Evolutionary conservation across 2,113 vertebrate genomes (phyloP).

Genomic region (Stegostoma tigrinum): DNA sequence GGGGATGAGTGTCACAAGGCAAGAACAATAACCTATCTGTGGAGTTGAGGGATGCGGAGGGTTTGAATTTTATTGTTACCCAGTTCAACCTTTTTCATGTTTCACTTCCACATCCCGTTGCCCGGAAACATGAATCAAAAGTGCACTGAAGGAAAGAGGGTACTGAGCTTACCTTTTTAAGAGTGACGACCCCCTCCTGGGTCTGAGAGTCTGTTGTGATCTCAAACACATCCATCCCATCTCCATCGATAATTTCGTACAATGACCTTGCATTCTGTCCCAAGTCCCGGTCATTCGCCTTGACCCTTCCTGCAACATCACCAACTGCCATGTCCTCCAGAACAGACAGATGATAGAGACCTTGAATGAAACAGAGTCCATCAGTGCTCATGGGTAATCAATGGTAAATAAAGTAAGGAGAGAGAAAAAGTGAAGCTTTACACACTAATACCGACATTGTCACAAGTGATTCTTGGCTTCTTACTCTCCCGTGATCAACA

Average conservation of each 20-base stretch:
- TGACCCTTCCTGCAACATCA: slow-evolving; percentile 80
- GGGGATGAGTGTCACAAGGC: neutral
- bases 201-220: slow-evolving; percentile 77
- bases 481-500: neutral
- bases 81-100: neutral
- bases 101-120: neutral
- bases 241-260: slow-evolving; percentile 85
- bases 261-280: slow-evolving; percentile 88
- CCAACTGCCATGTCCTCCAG: slow-evolving; percentile 79
- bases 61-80: neutral
- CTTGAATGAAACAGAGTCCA: slow-evolving; percentile 50
- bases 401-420: neutral
- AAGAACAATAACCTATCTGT: neutral
- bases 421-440: neutral
- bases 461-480: neutral
- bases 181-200: slow-evolving; percentile 82
- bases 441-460: neutral
- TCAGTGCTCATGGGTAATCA: neutral
- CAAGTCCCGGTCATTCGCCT: slow-evolving; percentile 83
- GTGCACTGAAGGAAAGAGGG: neutral
- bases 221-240: slow-evolving; percentile 82
- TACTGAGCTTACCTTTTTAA: slow-evolving; percentile 71
- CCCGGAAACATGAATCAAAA: neutral
- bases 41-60: neutral
- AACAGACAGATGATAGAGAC: slow-evolving; percentile 88